Percentiles rank a stretch among this genome's conserved stretches.
Evolutionary conservation across 53 echinoderm and acorn worm genomes (phyloP).

Genomic region (Apostichopus leukothele): DNA sequence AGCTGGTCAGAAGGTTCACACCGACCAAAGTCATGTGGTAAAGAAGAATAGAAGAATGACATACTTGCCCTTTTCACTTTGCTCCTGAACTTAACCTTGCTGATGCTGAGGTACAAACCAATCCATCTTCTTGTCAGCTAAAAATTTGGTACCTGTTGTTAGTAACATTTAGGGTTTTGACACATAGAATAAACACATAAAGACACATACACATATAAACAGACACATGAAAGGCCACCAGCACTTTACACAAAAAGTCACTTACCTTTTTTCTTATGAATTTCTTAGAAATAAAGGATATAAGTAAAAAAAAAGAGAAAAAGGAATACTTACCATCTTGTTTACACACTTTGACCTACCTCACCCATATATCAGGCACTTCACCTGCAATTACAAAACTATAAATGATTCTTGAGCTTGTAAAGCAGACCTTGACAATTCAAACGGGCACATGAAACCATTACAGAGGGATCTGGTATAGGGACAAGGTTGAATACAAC

Average conservation of each 20-base stretch:
- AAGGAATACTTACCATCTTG: slow-evolving; percentile 3
- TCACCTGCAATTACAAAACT: slow-evolving; percentile 36
- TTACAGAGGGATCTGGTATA: slow-evolving; percentile 65
- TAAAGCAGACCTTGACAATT: slow-evolving; percentile 84
- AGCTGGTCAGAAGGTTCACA: background rate
- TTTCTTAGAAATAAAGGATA: background rate
- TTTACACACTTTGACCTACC: slow-evolving; percentile 7
- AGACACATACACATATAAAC: slow-evolving; percentile 31
- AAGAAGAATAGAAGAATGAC: background rate
- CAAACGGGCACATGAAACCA: slow-evolving; percentile 73
- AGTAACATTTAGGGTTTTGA: slow-evolving; percentile 42
- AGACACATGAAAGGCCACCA: slow-evolving; percentile 54
- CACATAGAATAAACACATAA: slow-evolving; percentile 18
- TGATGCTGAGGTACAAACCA: background rate
- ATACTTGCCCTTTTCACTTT: slow-evolving; percentile 4
- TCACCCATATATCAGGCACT: background rate
- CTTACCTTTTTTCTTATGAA: slow-evolving; percentile 35
- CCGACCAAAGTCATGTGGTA: background rate
- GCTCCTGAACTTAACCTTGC: background rate
- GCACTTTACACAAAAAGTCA: slow-evolving; percentile 39
- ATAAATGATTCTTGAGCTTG: slow-evolving; percentile 32
- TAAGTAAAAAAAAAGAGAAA: background rate
- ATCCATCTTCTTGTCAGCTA: slow-evolving; percentile 3
- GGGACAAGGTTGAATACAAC: slow-evolving; percentile 69
- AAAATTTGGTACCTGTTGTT: slow-evolving; percentile 35